Conservation (phyloP, 2,113 vertebrate species). For the Hystrix brachyura region DNA sequence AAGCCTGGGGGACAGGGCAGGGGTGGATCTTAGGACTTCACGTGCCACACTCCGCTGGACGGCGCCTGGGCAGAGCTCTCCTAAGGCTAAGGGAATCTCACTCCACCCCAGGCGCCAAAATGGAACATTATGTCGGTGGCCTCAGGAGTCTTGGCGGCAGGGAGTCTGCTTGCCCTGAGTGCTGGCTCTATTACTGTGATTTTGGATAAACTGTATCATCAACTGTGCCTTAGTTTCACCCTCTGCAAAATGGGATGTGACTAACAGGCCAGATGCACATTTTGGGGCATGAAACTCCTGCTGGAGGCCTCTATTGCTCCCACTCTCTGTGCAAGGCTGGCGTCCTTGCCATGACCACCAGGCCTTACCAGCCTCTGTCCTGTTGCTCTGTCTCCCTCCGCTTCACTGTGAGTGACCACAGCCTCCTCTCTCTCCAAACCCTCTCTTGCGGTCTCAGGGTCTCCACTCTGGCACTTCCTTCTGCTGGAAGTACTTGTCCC, state of each 20-base stretch:
- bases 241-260: neutral
- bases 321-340: neutral
- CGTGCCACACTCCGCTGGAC: neutral
- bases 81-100: neutral
- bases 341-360: neutral
- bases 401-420: neutral
- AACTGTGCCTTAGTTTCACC: neutral
- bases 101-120: fast-evolving
- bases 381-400: fast-evolving
- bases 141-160: neutral
- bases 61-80: neutral
- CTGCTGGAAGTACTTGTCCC: neutral
- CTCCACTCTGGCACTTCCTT: neutral
- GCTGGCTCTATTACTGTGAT: neutral
- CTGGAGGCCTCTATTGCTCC: fast-evolving
- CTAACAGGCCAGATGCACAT: fast-evolving
- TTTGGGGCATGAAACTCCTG: fast-evolving
- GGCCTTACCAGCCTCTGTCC: too few species aligned
- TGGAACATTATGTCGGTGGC: too few species aligned
- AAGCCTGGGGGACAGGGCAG: neutral
- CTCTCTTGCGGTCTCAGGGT: neutral
- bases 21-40: neutral
- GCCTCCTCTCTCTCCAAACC: neutral
- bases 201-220: neutral
- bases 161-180: neutral